Evolutionary conservation across 2,797 vertebrate genomes (phyloP).

Genomic region (Malurus leucopterus): DNA sequence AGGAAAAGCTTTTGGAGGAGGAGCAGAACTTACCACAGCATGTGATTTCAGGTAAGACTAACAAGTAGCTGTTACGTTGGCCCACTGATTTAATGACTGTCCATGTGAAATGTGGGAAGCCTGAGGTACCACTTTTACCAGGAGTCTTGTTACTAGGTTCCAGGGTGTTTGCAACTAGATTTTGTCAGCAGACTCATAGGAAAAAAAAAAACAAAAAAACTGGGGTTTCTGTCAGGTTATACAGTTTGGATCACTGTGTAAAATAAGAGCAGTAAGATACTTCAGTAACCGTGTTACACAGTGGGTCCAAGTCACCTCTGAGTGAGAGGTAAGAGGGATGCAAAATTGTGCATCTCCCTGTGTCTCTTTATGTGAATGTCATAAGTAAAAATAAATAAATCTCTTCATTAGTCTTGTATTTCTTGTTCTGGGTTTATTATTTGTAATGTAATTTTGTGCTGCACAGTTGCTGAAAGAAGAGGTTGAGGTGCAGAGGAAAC

Average conservation of each 20-base stretch:
- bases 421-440: not conserved
- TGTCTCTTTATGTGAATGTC: not conserved
- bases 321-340: not conserved
- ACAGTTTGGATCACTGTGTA: not conserved
- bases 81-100: not conserved
- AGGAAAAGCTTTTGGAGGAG: slow-evolving; percentile 89
- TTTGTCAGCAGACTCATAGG: not conserved
- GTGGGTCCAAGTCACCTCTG: not conserved
- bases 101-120: not conserved
- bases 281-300: not conserved
- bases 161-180: not conserved
- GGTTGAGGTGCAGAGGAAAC: not conserved
- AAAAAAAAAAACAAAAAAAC: not conserved
- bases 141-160: not conserved
- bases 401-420: not conserved
- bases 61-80: not conserved
- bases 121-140: not conserved
- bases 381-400: not conserved
- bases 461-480: not conserved
- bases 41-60: slow-evolving; percentile 92
- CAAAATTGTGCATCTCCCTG: not conserved
- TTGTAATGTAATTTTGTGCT: not conserved
- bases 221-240: not conserved
- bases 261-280: not conserved
- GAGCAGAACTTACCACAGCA: slow-evolving; percentile 89